These are phyloP conservation scores for Bombus picipes DNA, from an alignment of 1,140 invertebrate genomes.

Conservation along the genomic window DNA sequence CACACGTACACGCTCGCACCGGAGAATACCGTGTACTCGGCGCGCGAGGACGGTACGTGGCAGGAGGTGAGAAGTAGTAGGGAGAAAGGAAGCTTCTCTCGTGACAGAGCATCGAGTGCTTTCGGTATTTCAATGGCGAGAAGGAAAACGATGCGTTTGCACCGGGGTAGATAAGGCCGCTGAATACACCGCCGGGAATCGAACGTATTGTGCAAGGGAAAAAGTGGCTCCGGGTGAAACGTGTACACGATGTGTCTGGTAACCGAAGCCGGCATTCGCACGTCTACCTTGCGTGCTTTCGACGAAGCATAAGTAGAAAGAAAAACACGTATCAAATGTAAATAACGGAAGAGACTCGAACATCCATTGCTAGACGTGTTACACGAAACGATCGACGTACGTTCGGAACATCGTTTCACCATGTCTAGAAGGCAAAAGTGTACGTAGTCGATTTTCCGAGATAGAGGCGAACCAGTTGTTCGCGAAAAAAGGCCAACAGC, in stretches of 20 bases:
- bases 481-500: background rate
- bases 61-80: constrained; percentile 21
- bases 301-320: background rate
- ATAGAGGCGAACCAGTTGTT: background rate
- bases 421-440: background rate
- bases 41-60: background rate
- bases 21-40: background rate
- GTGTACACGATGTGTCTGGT: background rate
- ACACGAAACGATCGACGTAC: background rate
- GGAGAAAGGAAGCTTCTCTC: constrained; percentile 12
- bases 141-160: constrained; percentile 55
- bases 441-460: background rate
- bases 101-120: constrained; percentile 62
- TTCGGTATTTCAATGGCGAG: constrained; percentile 42
- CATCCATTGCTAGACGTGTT: background rate
- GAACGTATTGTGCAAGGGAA: constrained; percentile 34
- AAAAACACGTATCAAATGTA: background rate
- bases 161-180: constrained; percentile 43
- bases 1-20: constrained; percentile 20
- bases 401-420: background rate
- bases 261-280: background rate
- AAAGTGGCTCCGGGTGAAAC: background rate
- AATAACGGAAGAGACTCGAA: background rate
- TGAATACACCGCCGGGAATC: constrained; percentile 48
- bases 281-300: no score